Evolutionary conservation across 2,113 vertebrate genomes (phyloP).

Genomic region (Xiphophorus hellerii): DNA sequence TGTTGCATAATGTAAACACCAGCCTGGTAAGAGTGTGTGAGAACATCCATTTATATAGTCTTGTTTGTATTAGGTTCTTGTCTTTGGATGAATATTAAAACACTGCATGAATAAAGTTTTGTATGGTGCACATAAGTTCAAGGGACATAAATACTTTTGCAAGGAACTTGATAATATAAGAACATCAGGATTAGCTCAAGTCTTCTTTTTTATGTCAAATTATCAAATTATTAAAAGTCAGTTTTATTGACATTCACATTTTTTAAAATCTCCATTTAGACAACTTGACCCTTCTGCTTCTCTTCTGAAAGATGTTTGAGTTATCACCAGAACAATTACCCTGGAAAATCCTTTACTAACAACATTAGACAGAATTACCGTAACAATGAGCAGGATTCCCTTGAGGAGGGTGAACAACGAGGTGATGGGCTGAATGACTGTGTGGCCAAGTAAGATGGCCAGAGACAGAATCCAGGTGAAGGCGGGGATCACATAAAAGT

Average conservation of each 20-base stretch:
- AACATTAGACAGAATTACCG: conserved; percentile 53
- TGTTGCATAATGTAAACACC: conserved; percentile 24
- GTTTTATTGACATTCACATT: too few relatives aligned
- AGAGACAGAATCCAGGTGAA: conserved; percentile 79
- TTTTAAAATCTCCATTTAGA: too few relatives aligned
- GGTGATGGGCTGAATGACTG: conserved; percentile 76
- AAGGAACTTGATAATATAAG: too few relatives aligned
- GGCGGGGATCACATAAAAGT: conserved; percentile 73
- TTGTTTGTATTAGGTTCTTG: conserved; percentile 2
- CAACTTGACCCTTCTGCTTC: not conserved
- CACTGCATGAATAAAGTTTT: not conserved
- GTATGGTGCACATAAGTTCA: not conserved
- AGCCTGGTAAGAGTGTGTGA: not conserved
- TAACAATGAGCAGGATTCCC: conserved; percentile 77
- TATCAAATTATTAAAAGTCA: too few relatives aligned
- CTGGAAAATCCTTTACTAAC: not conserved
- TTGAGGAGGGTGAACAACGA: conserved; percentile 78
- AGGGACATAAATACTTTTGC: too few relatives aligned
- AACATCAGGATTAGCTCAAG: too few relatives aligned
- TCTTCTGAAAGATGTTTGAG: not conserved
- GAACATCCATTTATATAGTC: conserved; percentile 5
- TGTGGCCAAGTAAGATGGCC: conserved; percentile 72
- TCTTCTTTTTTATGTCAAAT: too few relatives aligned
- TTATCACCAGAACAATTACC: not conserved
- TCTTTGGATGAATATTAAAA: conserved; percentile 5